Conservation (phyloP, 2,888 invertebrate genomes). For the Stegophylla sp. region DNA sequence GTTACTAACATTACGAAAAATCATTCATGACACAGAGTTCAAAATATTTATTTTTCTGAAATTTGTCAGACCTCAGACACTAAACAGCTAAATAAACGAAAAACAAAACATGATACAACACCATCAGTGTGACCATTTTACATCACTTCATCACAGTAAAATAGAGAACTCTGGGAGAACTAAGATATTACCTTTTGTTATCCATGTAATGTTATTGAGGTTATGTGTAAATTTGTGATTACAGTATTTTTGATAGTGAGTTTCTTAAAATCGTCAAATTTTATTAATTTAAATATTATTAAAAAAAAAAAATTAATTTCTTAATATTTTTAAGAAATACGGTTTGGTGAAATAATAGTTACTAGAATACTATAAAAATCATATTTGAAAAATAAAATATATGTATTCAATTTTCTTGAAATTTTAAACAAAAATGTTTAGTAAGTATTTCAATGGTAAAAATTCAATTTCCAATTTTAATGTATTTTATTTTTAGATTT, state of each 20-base stretch:
- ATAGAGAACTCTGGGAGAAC: no score
- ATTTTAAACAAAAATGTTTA: constrained; percentile 47
- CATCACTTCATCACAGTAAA: neutral
- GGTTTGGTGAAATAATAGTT: no score
- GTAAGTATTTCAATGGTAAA: neutral
- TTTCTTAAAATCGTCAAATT: no score
- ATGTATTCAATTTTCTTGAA: no score
- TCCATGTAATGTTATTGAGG: neutral
- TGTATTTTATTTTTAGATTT: constrained; percentile 25
- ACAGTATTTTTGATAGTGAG: no score
- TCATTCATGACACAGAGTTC: constrained; percentile 33
- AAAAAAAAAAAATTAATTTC: no score
- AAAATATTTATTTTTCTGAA: constrained; percentile 10
- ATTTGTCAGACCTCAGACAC: constrained; percentile 7
- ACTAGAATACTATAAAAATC: no score
- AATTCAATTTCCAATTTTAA: neutral
- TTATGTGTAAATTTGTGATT: neutral
- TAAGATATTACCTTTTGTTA: neutral
- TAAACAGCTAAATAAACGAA: constrained; percentile 41
- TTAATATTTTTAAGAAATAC: no score
- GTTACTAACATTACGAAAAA: constrained; percentile 17
- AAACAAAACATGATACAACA: constrained; percentile 53
- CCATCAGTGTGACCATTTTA: constrained; percentile 49
- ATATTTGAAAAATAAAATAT: no score
- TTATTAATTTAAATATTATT: no score